These are phyloP conservation scores for Rhabdomys dilectus DNA, from an alignment of 2,113 vertebrate species.

Conservation along the genomic window DNA sequence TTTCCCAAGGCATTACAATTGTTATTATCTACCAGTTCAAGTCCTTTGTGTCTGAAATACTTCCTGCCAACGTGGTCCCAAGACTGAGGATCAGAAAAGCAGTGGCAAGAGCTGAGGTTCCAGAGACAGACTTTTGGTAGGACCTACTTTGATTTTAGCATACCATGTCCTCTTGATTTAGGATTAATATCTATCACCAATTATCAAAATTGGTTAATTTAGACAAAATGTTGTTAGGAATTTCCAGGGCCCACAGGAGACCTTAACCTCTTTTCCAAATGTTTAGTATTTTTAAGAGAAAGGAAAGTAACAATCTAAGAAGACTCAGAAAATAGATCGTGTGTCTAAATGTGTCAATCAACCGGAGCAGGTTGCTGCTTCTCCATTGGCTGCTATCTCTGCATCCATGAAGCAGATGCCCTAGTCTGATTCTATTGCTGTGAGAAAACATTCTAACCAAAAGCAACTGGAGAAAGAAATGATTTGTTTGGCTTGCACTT, in stretches of 20 bases:
- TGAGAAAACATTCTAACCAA: neutral
- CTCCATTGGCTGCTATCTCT: neutral
- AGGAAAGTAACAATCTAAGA: neutral
- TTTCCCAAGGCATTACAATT: neutral
- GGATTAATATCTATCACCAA: neutral
- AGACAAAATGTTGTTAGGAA: neutral
- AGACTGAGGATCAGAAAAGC: neutral
- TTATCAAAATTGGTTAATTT: neutral
- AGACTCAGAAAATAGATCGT: neutral
- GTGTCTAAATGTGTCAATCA: neutral
- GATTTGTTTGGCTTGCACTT: neutral
- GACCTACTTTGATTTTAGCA: neutral
- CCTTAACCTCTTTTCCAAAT: neutral
- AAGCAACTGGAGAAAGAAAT: neutral
- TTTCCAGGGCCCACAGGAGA: neutral
- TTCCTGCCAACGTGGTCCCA: neutral
- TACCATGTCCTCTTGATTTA: neutral
- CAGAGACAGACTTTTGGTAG: neutral
- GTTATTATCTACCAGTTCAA: neutral
- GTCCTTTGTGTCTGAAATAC: neutral
- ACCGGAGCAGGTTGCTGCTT: neutral
- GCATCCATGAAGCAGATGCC: neutral
- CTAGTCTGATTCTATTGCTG: neutral
- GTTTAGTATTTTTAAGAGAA: neutral
- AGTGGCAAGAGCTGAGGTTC: neutral